Conservation (phyloP, 2,888 invertebrate species). For the Osedax fenrisi region DNA sequence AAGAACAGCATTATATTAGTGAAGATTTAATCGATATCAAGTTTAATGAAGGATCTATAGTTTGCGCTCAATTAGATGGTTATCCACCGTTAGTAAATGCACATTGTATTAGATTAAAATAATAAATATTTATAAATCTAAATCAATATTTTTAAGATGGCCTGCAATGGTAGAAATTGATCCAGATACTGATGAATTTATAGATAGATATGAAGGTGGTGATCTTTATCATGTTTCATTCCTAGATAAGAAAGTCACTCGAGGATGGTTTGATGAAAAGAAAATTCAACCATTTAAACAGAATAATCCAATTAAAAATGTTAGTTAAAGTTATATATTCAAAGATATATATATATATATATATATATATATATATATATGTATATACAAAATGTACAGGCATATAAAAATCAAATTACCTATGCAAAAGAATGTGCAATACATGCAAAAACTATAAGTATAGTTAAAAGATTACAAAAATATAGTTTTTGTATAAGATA, state of each 20-base stretch:
- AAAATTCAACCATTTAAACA: background rate
- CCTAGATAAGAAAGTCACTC: background rate
- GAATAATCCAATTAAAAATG: background rate
- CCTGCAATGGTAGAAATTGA: slow-evolving; percentile 63
- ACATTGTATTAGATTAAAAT: background rate
- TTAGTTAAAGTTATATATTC: background rate
- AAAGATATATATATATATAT: background rate
- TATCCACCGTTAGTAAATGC: background rate
- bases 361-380: background rate
- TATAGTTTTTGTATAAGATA: background rate
- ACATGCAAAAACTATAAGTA: background rate
- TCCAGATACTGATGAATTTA: slow-evolving; percentile 56
- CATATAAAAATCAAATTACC: background rate
- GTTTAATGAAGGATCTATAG: background rate
- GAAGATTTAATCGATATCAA: background rate
- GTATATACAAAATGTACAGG: background rate
- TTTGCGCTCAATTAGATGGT: background rate
- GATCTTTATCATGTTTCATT: background rate
- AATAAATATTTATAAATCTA: background rate
- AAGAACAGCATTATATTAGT: background rate
- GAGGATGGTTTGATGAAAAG: background rate
- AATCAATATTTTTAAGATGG: slow-evolving; percentile 52
- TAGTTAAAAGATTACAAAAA: background rate
- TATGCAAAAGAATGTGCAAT: background rate
- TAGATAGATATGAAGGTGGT: background rate